phyloP scores from a whole-genome alignment of 2,888 invertebrate genomes.

The Campaea margaritaria region DNA sequence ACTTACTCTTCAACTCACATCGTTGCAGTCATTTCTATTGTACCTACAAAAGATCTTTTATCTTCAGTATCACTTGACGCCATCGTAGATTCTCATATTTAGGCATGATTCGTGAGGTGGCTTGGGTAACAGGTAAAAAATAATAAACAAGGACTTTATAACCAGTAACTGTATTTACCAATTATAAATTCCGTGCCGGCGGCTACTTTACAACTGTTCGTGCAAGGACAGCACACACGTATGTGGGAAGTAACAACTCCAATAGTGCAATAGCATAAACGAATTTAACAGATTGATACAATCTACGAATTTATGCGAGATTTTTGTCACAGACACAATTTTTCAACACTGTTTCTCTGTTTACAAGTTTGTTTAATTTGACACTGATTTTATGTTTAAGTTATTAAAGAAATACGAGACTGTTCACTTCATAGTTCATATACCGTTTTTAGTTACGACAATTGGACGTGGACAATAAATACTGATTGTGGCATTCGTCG shows the following conservation, averaged over 20 bases:
- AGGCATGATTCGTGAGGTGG: neutral
- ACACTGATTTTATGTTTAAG: constrained; percentile 3
- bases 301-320: constrained; percentile 23
- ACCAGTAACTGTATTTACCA: constrained; percentile 30
- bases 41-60: too few relatives aligned
- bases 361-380: constrained; percentile 2
- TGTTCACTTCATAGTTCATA: neutral
- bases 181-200: constrained; percentile 27
- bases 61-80: too few relatives aligned
- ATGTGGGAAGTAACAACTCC: constrained; percentile 1
- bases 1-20: neutral
- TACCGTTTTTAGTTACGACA: neutral
- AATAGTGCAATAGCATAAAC: constrained; percentile 14
- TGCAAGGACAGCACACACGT: constrained; percentile 1
- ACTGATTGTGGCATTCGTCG: neutral
- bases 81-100: neutral
- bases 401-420: constrained; percentile 15
- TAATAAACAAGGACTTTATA: constrained; percentile 24
- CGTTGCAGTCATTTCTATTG: too few relatives aligned
- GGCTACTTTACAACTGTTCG: constrained; percentile 6
- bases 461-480: constrained; percentile 1
- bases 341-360: constrained; percentile 6
- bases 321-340: constrained; percentile 19
- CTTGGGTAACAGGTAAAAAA: constrained; percentile 20
- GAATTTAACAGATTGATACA: constrained; percentile 30